Evolutionary conservation across 2,113 vertebrate genomes (phyloP).

Genomic region (Archilochus colubris): DNA sequence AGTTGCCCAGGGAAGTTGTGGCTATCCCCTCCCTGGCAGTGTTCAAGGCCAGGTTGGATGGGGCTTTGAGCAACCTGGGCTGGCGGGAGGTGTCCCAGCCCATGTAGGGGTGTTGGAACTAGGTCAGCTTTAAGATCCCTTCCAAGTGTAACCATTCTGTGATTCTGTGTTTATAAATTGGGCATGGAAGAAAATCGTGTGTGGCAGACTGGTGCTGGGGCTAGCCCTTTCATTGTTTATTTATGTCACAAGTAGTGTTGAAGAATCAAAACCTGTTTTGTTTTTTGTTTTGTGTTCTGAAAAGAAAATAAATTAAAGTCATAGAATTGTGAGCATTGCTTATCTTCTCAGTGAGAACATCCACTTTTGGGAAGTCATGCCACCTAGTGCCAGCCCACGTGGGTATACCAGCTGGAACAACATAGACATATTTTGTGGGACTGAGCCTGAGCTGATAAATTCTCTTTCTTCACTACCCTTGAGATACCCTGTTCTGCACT

Average conservation of each 20-base stretch:
- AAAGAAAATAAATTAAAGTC: background rate
- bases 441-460: background rate
- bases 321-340: background rate
- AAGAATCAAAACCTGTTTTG: background rate
- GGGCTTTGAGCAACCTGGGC: no score
- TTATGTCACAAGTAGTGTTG: background rate
- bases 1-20: no score
- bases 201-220: background rate
- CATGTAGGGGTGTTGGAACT: no score
- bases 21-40: no score
- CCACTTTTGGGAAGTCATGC: background rate
- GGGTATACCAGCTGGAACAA: background rate
- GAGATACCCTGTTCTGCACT: background rate
- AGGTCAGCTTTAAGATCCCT: no score
- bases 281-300: background rate
- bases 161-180: background rate
- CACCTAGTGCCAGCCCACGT: background rate
- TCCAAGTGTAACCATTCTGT: no score
- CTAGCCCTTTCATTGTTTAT: background rate
- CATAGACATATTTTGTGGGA: background rate
- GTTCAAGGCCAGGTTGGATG: no score
- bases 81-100: no score
- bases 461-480: background rate
- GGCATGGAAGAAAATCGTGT: background rate
- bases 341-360: background rate